phyloP scores from a whole-genome alignment of 2,888 invertebrate species.

The Zeuzera pyrina region DNA sequence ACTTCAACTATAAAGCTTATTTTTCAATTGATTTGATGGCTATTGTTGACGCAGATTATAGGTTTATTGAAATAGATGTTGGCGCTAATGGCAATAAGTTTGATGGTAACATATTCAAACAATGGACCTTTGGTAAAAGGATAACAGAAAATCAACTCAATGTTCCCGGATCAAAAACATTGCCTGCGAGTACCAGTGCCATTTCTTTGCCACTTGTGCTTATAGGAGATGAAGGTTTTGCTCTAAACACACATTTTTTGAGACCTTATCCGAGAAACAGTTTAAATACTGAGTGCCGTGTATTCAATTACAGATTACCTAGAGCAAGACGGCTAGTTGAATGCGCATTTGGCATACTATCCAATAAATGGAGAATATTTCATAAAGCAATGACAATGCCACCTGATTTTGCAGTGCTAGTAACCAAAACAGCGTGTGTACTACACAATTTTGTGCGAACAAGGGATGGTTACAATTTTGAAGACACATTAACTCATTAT shows the following conservation, averaged over 20 bases:
- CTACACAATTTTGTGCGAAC: slow-evolving; percentile 16
- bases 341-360: slow-evolving; percentile 14
- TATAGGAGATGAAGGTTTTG: slow-evolving; percentile 16
- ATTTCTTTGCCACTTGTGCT: slow-evolving; percentile 16
- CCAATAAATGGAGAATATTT: slow-evolving; percentile 14
- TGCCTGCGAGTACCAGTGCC: too few relatives aligned
- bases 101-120: too few relatives aligned
- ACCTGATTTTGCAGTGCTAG: slow-evolving; percentile 10
- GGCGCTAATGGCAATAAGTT: slow-evolving; percentile 1
- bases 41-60: neutral
- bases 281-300: slow-evolving; percentile 9
- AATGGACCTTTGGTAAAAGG: too few relatives aligned
- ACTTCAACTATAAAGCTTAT: slow-evolving; percentile 1
- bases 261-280: slow-evolving; percentile 13
- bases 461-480: slow-evolving; percentile 15
- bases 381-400: slow-evolving; percentile 14
- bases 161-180: too few relatives aligned
- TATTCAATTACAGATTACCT: too few relatives aligned
- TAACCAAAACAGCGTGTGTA: slow-evolving; percentile 12
- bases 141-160: too few relatives aligned
- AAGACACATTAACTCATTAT: slow-evolving; percentile 16
- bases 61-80: slow-evolving; percentile 1
- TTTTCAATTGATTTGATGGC: neutral
- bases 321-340: too few relatives aligned
- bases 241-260: slow-evolving; percentile 14